Percentiles rank a stretch among this genome's conserved stretches.
Conservation (phyloP, 2,888 invertebrate species). For the Ypsolopha sequella region DNA sequence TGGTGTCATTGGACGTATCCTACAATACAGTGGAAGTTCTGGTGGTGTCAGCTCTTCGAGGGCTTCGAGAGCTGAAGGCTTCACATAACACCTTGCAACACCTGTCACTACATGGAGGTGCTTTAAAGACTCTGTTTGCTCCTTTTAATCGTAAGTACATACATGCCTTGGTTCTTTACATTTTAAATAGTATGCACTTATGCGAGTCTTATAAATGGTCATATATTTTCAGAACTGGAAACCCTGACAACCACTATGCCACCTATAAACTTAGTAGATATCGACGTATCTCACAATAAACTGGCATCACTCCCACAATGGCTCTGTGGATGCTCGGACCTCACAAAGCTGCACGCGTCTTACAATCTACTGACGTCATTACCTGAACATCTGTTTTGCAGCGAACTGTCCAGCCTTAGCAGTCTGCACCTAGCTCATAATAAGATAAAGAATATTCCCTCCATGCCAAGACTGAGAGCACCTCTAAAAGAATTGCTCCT, state of each 20-base stretch:
- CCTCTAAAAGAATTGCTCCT: constrained; percentile 79
- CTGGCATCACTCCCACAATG: constrained; percentile 81
- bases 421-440: constrained; percentile 84
- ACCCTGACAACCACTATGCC: constrained; percentile 77
- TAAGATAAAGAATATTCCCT: constrained; percentile 79
- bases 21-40: constrained; percentile 87
- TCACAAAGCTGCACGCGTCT: constrained; percentile 80
- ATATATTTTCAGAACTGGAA: constrained; percentile 74
- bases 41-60: constrained; percentile 83
- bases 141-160: constrained; percentile 83
- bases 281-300: constrained; percentile 85
- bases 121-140: constrained; percentile 81
- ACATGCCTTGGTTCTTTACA: too few species aligned
- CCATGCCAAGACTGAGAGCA: constrained; percentile 73
- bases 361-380: constrained; percentile 79
- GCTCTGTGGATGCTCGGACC: constrained; percentile 79
- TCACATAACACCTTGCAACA: constrained; percentile 82
- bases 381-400: constrained; percentile 80
- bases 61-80: constrained; percentile 82
- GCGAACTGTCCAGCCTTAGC: constrained; percentile 79
- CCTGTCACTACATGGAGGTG: constrained; percentile 82
- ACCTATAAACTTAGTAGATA: constrained; percentile 79
- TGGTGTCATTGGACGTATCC: constrained; percentile 86
- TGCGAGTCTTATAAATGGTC: constrained; percentile 3
- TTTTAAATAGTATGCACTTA: too few species aligned